These are phyloP conservation scores for Dipodomys stephensi DNA, from an alignment of 2,113 vertebrate genomes.

Conservation along the genomic window DNA sequence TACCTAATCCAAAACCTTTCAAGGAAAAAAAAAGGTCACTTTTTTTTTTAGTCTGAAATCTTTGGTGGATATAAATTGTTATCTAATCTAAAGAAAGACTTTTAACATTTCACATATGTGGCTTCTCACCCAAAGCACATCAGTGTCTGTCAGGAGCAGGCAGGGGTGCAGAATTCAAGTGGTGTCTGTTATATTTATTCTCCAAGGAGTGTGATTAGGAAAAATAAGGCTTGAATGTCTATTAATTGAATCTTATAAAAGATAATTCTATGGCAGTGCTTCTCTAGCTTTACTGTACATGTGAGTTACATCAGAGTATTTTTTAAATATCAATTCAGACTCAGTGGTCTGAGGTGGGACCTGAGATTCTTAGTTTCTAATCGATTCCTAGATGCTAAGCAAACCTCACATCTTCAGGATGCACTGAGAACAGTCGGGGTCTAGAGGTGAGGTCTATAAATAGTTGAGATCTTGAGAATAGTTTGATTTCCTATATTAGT, in stretches of 20 bases:
- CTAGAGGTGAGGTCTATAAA: not conserved
- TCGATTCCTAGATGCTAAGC: no score
- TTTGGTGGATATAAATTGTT: not conserved
- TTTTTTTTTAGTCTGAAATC: not conserved
- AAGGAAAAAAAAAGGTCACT: not conserved
- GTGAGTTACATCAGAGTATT: not conserved
- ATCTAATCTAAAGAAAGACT: not conserved
- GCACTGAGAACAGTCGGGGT: not conserved
- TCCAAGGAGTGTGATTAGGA: not conserved
- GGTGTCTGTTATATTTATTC: not conserved
- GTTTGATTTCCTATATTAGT: not conserved
- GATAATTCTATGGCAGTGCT: not conserved
- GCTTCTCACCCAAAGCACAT: not conserved
- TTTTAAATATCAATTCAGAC: not conserved
- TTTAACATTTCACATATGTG: not conserved
- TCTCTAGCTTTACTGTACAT: not conserved
- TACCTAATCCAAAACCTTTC: not conserved
- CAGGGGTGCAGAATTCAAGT: not conserved
- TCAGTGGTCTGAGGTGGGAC: not conserved
- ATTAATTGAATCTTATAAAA: conserved; percentile 1
- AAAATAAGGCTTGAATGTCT: not conserved
- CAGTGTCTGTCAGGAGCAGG: no score
- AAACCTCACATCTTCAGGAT: not conserved
- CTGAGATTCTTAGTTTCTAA: not conserved
- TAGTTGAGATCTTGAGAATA: not conserved